A percentile compares a stretch with the other conserved stretches of the same genome.
These are phyloP conservation scores for Cardinalis cardinalis DNA, from an alignment of 2,113 vertebrate species.

Conservation along the genomic window DNA sequence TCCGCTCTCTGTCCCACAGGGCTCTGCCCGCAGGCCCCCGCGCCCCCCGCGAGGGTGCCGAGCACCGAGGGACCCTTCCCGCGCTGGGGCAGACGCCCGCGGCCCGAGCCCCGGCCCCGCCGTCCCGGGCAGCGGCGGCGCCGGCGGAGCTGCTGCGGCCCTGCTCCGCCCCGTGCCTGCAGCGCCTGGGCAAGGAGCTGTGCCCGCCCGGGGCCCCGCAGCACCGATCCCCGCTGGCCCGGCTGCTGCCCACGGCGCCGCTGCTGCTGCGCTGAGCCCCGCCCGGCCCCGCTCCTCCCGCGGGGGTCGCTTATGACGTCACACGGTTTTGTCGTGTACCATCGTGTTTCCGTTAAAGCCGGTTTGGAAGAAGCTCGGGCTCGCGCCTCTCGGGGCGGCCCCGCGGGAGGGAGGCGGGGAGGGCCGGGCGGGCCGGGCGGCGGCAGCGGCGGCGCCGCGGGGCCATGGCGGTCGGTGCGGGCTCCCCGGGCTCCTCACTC, in stretches of 20 bases:
- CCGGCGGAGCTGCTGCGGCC: fast-evolving
- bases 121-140: fast-evolving
- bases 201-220: constrained; percentile 43
- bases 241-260: constrained; percentile 43
- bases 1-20: background rate
- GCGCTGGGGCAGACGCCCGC: background rate
- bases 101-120: background rate
- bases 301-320: no score
- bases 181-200: background rate
- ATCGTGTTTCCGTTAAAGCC: background rate
- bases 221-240: constrained; percentile 11
- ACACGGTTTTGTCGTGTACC: background rate
- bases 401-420: background rate
- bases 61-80: constrained; percentile 48
- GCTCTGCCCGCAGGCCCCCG: background rate
- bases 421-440: no score
- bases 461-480: no score
- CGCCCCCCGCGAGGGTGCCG: background rate
- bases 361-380: background rate
- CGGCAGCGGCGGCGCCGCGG: background rate
- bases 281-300: no score
- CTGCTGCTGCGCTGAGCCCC: constrained; percentile 33
- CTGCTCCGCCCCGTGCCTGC: background rate
- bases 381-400: background rate
- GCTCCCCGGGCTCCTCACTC: constrained; percentile 68